Evolutionary conservation across 2,888 invertebrate species (phyloP), one percentile per base, ranked within the genome.

Genomic region (Pyrocoelia pectoralis): DNA sequence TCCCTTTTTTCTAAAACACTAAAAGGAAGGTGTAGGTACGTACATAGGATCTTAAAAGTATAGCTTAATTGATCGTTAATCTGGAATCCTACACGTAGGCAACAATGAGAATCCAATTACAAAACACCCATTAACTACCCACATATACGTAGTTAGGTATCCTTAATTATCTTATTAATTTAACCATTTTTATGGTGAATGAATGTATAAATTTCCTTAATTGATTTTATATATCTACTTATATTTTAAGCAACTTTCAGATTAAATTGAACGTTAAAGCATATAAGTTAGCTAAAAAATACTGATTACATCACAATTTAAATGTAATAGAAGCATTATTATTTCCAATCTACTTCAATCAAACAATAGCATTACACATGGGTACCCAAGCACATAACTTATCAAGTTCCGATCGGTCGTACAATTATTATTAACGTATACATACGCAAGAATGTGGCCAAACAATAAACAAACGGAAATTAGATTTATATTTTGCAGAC

Each of bases 321-420:
- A 17, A 46, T 17, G 19, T 46, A 46, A 46, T 46, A 62, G 58
- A 52, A 67, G 46, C 18, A 46, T 46, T 46, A 70, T n/a, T 68
- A 70, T 73, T 68, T 72, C 72, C 72, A 73, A 72, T 72, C 72
- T 70, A 72, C 67, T 67, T 70, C 17, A 66, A 64, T 56, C 67
- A 70, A 71, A 74, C 73, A 74, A 74, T 72, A 69, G 67, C 60
- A 67, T 64, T 68, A 72, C 72, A 74, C 73, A 72, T 74, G 74
- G 67, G 66, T 69, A 65, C 57, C 71, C 74, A 74, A 73, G 72
- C 74, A 71, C 68, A 67, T 65, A 46, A 46, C 17, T 46, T 46
- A 68, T 70, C 69, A 62, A 67, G 72, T 74, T 73, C 73, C 72
- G 73, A 65, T 71, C 69, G 68, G 62, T 70, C 68, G 63, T 71